Evolutionary conservation across 2,888 invertebrate species (phyloP).

Genomic region (Parnassius smintheus): DNA sequence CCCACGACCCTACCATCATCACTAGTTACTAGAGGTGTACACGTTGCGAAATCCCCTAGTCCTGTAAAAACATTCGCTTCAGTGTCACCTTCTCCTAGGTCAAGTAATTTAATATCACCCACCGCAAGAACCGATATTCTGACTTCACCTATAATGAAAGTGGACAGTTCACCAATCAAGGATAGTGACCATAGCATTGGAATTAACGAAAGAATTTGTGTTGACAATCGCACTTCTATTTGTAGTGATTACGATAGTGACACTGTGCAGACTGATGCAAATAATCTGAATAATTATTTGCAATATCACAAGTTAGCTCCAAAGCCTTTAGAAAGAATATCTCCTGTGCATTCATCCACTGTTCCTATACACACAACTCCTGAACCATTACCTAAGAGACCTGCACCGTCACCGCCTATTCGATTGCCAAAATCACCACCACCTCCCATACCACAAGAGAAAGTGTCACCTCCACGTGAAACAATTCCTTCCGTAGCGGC

Average conservation of each 20-base stretch:
- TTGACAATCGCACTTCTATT: conserved; percentile 47
- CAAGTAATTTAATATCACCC: conserved; percentile 50
- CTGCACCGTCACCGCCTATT: conserved; percentile 34
- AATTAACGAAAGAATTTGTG: conserved; percentile 45
- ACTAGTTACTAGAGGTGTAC: conserved; percentile 59
- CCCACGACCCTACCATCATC: conserved; percentile 66
- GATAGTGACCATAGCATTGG: conserved; percentile 40
- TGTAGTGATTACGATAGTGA: conserved; percentile 50
- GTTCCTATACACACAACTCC: conserved; percentile 12
- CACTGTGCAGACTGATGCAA: conserved; percentile 35
- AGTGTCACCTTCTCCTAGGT: conserved; percentile 55
- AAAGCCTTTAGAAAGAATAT: conserved; percentile 51
- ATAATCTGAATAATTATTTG: conserved; percentile 30
- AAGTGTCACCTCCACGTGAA: conserved; percentile 18
- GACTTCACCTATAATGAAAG: conserved; percentile 48
- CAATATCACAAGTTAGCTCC: conserved; percentile 28
- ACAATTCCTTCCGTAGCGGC: conserved; percentile 25
- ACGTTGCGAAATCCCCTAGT: conserved; percentile 69
- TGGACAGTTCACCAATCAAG: conserved; percentile 53
- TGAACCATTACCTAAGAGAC: conserved; percentile 28
- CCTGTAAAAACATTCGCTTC: conserved; percentile 62
- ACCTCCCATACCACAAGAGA: conserved; percentile 47
- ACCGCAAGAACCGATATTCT: conserved; percentile 50
- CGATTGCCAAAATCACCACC: conserved; percentile 59
- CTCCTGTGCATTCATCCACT: conserved; percentile 36